Conservation (phyloP, 2,797 vertebrate genomes). For the Selene dorsalis region DNA sequence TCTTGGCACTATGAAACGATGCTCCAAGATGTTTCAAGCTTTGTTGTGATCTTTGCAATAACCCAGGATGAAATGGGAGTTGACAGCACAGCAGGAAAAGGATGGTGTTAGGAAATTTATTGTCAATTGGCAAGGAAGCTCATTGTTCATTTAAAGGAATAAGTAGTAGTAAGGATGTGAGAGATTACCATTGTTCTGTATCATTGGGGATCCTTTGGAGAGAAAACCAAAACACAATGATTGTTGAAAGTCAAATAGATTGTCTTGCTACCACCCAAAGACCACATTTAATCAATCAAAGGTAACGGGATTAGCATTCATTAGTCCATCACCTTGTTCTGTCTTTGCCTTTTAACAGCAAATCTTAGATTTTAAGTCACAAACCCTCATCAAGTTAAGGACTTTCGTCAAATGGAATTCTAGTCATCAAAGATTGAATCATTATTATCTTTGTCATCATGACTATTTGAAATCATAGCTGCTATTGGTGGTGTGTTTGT, state of each 20-base stretch:
- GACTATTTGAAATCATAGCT: constrained; percentile 39
- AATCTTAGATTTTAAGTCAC: constrained; percentile 64
- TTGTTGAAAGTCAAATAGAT: constrained; percentile 81
- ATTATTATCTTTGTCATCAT: constrained; percentile 45
- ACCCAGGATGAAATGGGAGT: constrained; percentile 72
- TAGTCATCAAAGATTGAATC: constrained; percentile 53
- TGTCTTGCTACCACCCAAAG: constrained; percentile 77
- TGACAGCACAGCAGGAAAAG: constrained; percentile 78
- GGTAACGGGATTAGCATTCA: constrained; percentile 79
- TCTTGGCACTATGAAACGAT: constrained; percentile 22
- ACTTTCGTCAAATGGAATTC: constrained; percentile 33
- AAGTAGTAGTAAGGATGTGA: constrained; percentile 80
- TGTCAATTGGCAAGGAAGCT: constrained; percentile 78
- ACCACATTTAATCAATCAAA: constrained; percentile 76
- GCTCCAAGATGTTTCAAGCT: constrained; percentile 28
- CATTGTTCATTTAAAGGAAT: constrained; percentile 81
- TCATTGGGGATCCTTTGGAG: constrained; percentile 85
- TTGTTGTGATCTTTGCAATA: constrained; percentile 52
- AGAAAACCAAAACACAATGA: constrained; percentile 86
- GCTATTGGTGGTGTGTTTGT: constrained; percentile 6
- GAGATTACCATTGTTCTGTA: constrained; percentile 87
- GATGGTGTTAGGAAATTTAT: constrained; percentile 81
- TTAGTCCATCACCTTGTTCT: constrained; percentile 71
- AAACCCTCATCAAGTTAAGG: constrained; percentile 59
- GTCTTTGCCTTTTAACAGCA: constrained; percentile 49